Percentiles rank a stretch among this genome's conserved stretches.
These are phyloP conservation scores for Scelioninae gen. 2 DNA, from an alignment of 2,888 invertebrate genomes.

Conservation along the genomic window DNA sequence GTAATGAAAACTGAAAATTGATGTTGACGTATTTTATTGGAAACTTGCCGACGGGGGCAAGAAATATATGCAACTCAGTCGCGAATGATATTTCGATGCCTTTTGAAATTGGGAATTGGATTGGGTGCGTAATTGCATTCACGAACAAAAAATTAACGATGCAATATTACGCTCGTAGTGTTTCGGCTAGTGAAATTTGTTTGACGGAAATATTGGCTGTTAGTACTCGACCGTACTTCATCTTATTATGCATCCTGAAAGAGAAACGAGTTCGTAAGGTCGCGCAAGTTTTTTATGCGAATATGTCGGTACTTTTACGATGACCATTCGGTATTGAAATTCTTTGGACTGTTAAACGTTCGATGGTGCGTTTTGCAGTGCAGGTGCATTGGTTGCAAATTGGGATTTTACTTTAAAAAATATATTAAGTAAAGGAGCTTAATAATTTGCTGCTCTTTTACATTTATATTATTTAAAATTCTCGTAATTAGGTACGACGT, in stretches of 20 bases:
- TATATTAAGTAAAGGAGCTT: too few relatives aligned
- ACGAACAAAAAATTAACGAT: conserved; percentile 68
- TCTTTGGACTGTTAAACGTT: conserved; percentile 43
- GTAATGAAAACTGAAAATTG: neutral
- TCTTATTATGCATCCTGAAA: conserved; percentile 59
- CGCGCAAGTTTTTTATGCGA: conserved; percentile 56
- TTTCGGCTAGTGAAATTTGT: conserved; percentile 58
- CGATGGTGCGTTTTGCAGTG: conserved; percentile 25
- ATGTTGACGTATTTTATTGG: conserved; percentile 4
- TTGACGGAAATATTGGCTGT: conserved; percentile 58
- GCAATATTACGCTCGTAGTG: conserved; percentile 22
- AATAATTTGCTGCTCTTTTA: too few relatives aligned
- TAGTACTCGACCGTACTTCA: conserved; percentile 40
- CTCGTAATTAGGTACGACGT: too few relatives aligned
- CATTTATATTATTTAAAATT: too few relatives aligned
- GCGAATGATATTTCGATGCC: conserved; percentile 32
- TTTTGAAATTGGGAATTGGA: conserved; percentile 56
- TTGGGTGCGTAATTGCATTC: conserved; percentile 69
- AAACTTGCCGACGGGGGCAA: conserved; percentile 25
- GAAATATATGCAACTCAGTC: conserved; percentile 34
- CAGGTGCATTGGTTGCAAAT: conserved; percentile 37
- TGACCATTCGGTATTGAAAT: conserved; percentile 52
- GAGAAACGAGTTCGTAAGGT: conserved; percentile 62
- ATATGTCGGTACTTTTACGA: conserved; percentile 56
- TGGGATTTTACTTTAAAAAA: too few relatives aligned